Conservation (phyloP, 1,140 invertebrate genomes). For the Reticulitermes speratus region DNA sequence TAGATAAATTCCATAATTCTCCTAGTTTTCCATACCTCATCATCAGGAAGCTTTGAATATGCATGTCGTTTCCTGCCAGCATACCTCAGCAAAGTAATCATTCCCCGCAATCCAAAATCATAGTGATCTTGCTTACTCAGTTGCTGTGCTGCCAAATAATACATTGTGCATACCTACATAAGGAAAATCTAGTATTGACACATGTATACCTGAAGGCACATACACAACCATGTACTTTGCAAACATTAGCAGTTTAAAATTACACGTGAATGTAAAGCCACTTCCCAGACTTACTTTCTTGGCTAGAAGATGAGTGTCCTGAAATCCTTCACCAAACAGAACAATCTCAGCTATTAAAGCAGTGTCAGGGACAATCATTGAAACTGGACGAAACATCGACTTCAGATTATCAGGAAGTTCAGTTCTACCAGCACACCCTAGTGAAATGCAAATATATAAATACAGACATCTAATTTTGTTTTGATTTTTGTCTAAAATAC, state of each 20-base stretch:
- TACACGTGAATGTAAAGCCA: background rate
- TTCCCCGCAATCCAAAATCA: slow-evolving; percentile 82
- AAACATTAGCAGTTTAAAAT: background rate
- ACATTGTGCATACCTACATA: slow-evolving; percentile 64
- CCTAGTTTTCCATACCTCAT: slow-evolving; percentile 57
- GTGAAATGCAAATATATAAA: background rate
- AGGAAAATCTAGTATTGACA: no score
- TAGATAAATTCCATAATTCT: background rate
- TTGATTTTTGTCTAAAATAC: no score
- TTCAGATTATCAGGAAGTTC: slow-evolving; percentile 90
- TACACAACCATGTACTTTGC: background rate
- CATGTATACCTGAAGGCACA: background rate
- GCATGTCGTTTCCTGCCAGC: slow-evolving; percentile 75
- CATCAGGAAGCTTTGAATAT: slow-evolving; percentile 68
- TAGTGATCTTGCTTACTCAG: slow-evolving; percentile 80
- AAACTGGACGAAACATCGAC: slow-evolving; percentile 89
- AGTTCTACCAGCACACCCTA: slow-evolving; percentile 79
- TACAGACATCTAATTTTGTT: no score
- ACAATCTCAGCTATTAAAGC: slow-evolving; percentile 86
- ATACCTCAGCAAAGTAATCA: slow-evolving; percentile 80
- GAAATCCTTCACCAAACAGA: slow-evolving; percentile 85
- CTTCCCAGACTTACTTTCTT: slow-evolving; percentile 28
- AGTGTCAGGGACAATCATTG: slow-evolving; percentile 92
- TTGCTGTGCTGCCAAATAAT: slow-evolving; percentile 69
- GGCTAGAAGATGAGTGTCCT: slow-evolving; percentile 71